Percentiles rank a stretch among this genome's conserved stretches.
Conservation (phyloP, 2,888 invertebrate species). For the Listrodromus nycthemerus region DNA sequence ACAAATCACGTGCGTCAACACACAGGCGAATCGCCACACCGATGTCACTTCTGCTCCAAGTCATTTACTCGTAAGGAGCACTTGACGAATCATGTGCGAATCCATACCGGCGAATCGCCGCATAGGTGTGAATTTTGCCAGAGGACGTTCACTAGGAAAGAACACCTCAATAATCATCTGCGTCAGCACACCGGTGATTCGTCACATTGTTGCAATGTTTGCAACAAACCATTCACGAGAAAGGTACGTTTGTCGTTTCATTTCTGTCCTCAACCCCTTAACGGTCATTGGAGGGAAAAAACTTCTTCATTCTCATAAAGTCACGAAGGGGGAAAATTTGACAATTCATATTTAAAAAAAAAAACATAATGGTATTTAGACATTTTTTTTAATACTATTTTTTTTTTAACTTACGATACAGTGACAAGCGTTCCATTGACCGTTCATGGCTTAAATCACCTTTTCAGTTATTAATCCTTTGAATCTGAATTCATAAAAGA, state of each 20-base stretch:
- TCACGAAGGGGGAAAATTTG: background rate
- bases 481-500: background rate
- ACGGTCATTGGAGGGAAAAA: background rate
- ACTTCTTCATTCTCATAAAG: background rate
- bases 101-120: conserved; percentile 87
- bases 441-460: background rate
- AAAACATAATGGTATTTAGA: background rate
- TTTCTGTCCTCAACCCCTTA: background rate
- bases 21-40: conserved; percentile 94
- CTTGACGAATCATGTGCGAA: conserved; percentile 92
- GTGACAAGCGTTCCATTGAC: background rate
- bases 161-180: conserved; percentile 90
- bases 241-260: conserved; percentile 83
- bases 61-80: conserved; percentile 95
- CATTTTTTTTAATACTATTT: too few relatives aligned
- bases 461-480: background rate
- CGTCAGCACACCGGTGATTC: conserved; percentile 91
- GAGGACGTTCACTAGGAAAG: conserved; percentile 90
- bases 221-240: conserved; percentile 90
- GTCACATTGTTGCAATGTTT: conserved; percentile 90
- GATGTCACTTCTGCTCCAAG: conserved; percentile 93
- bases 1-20: conserved; percentile 95
- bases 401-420: background rate
- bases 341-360: background rate
- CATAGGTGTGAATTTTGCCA: conserved; percentile 90